Conservation (phyloP, 2,113 vertebrate species). For the Megalops atlanticus region DNA sequence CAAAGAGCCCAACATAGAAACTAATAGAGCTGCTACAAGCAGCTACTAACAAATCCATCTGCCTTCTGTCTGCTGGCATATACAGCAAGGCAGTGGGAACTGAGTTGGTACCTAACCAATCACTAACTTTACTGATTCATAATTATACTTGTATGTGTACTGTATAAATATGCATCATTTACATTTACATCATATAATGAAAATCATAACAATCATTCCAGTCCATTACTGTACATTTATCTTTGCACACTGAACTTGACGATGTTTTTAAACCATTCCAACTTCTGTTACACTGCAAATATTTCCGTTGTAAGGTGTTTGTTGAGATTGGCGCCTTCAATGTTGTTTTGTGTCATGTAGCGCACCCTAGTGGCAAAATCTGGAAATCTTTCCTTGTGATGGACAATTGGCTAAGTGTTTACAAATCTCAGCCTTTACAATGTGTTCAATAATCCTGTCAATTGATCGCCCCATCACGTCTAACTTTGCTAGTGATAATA, state of each 20-base stretch:
- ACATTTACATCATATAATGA: no score
- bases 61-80: background rate
- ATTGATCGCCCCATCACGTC: no score
- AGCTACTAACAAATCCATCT: background rate
- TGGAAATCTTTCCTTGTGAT: background rate
- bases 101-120: no score
- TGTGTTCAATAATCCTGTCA: no score
- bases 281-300: background rate
- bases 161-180: no score
- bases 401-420: no score
- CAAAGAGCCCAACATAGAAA: conserved; percentile 23
- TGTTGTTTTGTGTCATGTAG: background rate
- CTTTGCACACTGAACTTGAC: no score
- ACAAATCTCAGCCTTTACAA: no score
- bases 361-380: background rate
- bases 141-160: no score
- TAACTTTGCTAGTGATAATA: no score
- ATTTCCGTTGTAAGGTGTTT: background rate
- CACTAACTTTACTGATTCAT: no score
- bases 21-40: background rate
- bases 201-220: background rate
- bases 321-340: background rate
- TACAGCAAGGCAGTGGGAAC: no score
- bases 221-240: background rate
- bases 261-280: background rate